Conservation (phyloP, 2,797 vertebrate species). For the Pyrrhura leucotis region DNA sequence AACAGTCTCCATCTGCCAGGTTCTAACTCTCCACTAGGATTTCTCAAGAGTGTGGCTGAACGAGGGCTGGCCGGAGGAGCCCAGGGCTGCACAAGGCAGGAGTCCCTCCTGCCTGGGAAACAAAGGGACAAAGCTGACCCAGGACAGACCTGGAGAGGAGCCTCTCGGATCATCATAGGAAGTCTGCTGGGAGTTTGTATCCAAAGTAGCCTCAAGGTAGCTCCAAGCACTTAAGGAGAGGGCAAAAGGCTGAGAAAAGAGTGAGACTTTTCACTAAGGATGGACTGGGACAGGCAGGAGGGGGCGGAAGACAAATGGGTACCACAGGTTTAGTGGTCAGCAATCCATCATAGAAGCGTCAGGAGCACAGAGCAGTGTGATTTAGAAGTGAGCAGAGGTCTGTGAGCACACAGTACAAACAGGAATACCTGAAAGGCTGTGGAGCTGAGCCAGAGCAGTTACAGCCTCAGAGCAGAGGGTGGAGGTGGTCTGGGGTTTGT, state of each 20-base stretch:
- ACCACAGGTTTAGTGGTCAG: background rate
- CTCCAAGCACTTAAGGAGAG: background rate
- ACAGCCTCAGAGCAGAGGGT: background rate
- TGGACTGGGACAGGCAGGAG: background rate
- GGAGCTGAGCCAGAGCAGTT: background rate
- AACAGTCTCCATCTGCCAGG: conserved; percentile 86
- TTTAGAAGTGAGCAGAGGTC: rapidly evolving
- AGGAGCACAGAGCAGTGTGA: background rate
- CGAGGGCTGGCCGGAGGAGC: background rate
- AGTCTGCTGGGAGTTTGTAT: background rate
- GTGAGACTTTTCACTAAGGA: background rate
- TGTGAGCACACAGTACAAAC: background rate
- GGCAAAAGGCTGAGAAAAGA: background rate
- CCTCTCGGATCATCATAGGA: background rate
- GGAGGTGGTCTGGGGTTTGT: background rate
- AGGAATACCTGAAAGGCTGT: background rate
- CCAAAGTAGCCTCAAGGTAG: background rate
- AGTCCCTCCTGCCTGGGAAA: background rate
- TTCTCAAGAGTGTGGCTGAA: conserved; percentile 48
- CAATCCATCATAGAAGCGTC: background rate
- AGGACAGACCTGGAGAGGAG: background rate
- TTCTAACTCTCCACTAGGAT: conserved; percentile 42
- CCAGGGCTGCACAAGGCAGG: background rate
- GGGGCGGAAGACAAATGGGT: background rate
- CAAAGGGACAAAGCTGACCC: background rate